Conservation (phyloP, 2,113 vertebrate species). For the Nannospalax galili region DNA sequence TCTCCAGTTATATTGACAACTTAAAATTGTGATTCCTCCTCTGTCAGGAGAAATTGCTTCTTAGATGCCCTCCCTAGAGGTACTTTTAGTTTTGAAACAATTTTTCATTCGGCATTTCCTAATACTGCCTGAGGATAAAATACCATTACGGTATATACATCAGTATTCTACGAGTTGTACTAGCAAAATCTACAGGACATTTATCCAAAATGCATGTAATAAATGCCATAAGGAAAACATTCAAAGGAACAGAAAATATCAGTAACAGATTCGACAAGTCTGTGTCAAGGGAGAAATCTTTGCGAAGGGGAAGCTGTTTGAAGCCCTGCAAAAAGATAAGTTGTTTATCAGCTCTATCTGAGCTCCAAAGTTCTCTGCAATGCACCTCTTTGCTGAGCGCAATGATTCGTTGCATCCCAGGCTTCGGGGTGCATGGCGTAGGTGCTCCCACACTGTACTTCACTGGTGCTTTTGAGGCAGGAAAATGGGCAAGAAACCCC, state of each 20-base stretch:
- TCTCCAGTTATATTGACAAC: background rate
- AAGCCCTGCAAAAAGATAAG: background rate
- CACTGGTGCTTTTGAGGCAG: too few species aligned
- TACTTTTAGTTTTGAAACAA: background rate
- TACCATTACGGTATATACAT: background rate
- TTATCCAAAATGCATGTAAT: background rate
- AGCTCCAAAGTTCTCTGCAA: background rate
- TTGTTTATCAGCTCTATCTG: background rate
- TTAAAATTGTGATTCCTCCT: background rate
- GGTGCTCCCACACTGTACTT: too few species aligned
- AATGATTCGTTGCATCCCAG: background rate
- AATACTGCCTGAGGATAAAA: background rate
- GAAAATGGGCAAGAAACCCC: too few species aligned
- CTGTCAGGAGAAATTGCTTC: background rate
- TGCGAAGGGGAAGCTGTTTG: background rate
- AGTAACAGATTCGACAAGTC: background rate
- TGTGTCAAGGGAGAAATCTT: background rate
- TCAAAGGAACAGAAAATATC: background rate
- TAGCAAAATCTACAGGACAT: conserved; percentile 3
- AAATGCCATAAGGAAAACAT: background rate
- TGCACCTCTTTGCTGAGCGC: background rate
- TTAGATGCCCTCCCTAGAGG: background rate
- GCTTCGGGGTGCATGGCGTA: background rate
- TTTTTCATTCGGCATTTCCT: background rate
- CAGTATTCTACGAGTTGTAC: background rate